phyloP scores from a whole-genome alignment of 2,888 invertebrate species.

The Polyommatus iphigenia region DNA sequence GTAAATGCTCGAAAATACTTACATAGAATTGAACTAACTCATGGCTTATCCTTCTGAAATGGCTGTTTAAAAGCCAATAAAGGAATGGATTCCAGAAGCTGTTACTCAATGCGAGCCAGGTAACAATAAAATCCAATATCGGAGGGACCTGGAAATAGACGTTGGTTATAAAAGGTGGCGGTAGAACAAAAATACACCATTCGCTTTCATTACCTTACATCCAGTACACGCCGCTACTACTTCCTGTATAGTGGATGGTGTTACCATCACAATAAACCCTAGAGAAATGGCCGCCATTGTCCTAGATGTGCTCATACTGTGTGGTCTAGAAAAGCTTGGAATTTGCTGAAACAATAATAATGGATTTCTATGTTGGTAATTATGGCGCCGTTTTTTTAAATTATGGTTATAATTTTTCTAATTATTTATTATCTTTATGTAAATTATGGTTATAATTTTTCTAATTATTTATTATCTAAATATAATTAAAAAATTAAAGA shows the following conservation, averaged over 20 bases:
- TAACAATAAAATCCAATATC: slow-evolving; percentile 90
- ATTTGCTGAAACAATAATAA: slow-evolving; percentile 51
- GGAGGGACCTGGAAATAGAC: slow-evolving; percentile 83
- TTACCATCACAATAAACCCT: slow-evolving; percentile 94
- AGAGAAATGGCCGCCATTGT: slow-evolving; percentile 96
- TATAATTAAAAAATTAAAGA: too few species aligned
- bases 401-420: too few species aligned
- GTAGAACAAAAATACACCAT: slow-evolving; percentile 11
- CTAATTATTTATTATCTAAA: too few species aligned
- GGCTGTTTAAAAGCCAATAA: slow-evolving; percentile 92
- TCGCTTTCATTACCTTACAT: slow-evolving; percentile 81
- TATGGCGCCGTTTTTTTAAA: too few species aligned
- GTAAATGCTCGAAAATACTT: slow-evolving; percentile 52
- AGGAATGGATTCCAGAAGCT: slow-evolving; percentile 95
- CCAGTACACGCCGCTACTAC: slow-evolving; percentile 94
- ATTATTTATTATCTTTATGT: too few species aligned
- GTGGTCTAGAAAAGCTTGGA: slow-evolving; percentile 80
- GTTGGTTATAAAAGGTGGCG: neutral
- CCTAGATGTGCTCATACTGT: slow-evolving; percentile 89
- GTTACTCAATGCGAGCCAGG: slow-evolving; percentile 92
- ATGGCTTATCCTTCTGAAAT: slow-evolving; percentile 89
- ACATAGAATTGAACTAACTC: slow-evolving; percentile 88
- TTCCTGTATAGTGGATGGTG: slow-evolving; percentile 95
- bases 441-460: too few species aligned
- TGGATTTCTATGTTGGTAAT: neutral